Percentiles rank a stretch among this genome's conserved stretches.
Conservation (phyloP, 2,888 invertebrate genomes). For the Caenorhabditis wallacei region DNA sequence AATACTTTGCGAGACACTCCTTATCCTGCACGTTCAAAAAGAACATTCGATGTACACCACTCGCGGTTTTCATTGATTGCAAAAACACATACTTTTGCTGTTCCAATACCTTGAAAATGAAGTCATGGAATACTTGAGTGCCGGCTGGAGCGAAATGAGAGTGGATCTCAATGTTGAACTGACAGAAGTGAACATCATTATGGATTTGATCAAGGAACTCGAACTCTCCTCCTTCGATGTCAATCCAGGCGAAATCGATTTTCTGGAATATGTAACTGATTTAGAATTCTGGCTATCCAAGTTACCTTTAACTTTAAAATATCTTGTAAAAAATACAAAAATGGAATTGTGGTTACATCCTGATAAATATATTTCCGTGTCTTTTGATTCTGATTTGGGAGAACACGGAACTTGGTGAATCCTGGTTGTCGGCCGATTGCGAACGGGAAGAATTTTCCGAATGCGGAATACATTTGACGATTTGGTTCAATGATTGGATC, state of each 20-base stretch:
- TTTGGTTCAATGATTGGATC: constrained; percentile 58
- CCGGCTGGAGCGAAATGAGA: background rate
- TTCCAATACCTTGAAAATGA: constrained; percentile 31
- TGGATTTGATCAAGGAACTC: constrained; percentile 50
- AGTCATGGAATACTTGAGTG: constrained; percentile 3
- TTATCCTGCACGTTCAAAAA: constrained; percentile 41
- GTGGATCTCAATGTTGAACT: constrained; percentile 60
- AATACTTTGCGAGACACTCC: constrained; percentile 6
- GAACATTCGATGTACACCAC: constrained; percentile 38
- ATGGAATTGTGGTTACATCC: constrained; percentile 16
- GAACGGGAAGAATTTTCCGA: constrained; percentile 53
- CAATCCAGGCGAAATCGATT: constrained; percentile 63
- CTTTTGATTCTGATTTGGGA: constrained; percentile 27
- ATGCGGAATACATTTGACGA: constrained; percentile 27
- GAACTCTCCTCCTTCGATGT: constrained; percentile 63
- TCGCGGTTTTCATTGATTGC: background rate
- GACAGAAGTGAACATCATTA: constrained; percentile 61
- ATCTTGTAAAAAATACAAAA: constrained; percentile 7
- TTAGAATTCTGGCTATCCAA: no score
- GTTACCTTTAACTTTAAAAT: constrained; percentile 9
- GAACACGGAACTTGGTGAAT: constrained; percentile 33
- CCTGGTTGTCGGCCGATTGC: constrained; percentile 37
- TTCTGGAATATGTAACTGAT: no score
- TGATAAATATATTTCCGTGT: constrained; percentile 7
- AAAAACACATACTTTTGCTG: constrained; percentile 37